phyloP scores from a whole-genome alignment of 2,113 vertebrate species.

The Nipponia nippon region DNA sequence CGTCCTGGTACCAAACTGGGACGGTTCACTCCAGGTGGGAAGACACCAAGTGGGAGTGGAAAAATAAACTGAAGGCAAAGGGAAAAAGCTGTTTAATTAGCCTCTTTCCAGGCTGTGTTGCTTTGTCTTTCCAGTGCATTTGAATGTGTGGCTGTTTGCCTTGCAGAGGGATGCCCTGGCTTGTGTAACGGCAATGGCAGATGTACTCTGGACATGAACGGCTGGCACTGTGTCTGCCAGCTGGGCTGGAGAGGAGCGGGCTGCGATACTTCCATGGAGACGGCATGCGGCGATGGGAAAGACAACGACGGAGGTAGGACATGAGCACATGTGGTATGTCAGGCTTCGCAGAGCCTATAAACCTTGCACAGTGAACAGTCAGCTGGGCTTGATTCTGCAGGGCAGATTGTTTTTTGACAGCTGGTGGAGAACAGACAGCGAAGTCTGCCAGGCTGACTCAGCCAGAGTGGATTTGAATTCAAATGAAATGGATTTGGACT shows the following conservation, averaged over 20 bases:
- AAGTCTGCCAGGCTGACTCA: constrained; percentile 40
- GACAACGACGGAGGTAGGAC: constrained; percentile 97
- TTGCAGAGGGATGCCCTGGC: constrained; percentile 96
- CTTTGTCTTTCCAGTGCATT: neutral
- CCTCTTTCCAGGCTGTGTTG: neutral
- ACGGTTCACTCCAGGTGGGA: neutral
- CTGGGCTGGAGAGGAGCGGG: constrained; percentile 96
- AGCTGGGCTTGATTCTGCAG: constrained; percentile 4
- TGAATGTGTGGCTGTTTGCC: constrained; percentile 19
- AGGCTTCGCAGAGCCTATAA: neutral
- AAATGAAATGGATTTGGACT: neutral
- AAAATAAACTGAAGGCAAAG: neutral
- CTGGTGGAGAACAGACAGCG: neutral
- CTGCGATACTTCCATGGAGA: constrained; percentile 98
- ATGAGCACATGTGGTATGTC: neutral
- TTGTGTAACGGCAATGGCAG: constrained; percentile 96
- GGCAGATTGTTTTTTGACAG: constrained; percentile 34
- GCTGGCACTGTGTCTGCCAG: constrained; percentile 98
- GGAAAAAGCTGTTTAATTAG: neutral
- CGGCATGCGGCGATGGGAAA: constrained; percentile 90
- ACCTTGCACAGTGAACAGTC: neutral
- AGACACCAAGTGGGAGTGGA: neutral
- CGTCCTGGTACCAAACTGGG: neutral
- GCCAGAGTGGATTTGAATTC: neutral
- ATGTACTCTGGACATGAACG: constrained; percentile 93